Evolutionary conservation across 2,888 invertebrate species (phyloP).

Genomic region (Archips xylosteana): DNA sequence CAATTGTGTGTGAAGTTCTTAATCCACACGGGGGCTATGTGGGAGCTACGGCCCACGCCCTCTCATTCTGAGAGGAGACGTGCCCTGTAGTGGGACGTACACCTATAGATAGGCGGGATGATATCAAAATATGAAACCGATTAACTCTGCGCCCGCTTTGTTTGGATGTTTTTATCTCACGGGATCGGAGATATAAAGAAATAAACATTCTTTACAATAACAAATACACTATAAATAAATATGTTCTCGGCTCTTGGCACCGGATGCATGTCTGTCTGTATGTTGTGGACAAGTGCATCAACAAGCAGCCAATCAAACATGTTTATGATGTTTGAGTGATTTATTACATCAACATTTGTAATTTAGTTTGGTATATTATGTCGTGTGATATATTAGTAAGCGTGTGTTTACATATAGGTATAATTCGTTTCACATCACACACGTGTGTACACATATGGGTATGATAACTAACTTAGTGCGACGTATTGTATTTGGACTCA

Average conservation of each 20-base stretch:
- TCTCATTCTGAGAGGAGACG: too few species aligned
- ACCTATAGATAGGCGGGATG: too few species aligned
- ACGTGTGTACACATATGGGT: too few species aligned
- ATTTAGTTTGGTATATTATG: neutral
- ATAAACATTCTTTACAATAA: constrained; percentile 1
- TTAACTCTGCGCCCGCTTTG: neutral
- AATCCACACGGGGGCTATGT: too few species aligned
- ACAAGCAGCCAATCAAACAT: constrained; percentile 4
- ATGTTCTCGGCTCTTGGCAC: neutral
- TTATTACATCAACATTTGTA: neutral
- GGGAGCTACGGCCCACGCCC: too few species aligned
- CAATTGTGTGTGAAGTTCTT: too few species aligned
- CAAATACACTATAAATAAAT: neutral
- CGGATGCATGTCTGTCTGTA: constrained; percentile 1
- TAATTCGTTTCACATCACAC: too few species aligned
- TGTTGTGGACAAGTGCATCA: constrained; percentile 15
- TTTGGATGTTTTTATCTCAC: neutral
- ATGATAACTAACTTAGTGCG: too few species aligned
- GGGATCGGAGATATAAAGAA: neutral
- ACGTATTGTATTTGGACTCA: too few species aligned
- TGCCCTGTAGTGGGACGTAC: too few species aligned
- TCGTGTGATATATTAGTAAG: neutral
- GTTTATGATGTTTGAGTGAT: constrained; percentile 1
- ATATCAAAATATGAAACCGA: too few species aligned
- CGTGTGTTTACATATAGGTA: neutral